Base-by-base conservation (phyloP, 2,797 vertebrate species). In the Pangasius macronema region DNA sequence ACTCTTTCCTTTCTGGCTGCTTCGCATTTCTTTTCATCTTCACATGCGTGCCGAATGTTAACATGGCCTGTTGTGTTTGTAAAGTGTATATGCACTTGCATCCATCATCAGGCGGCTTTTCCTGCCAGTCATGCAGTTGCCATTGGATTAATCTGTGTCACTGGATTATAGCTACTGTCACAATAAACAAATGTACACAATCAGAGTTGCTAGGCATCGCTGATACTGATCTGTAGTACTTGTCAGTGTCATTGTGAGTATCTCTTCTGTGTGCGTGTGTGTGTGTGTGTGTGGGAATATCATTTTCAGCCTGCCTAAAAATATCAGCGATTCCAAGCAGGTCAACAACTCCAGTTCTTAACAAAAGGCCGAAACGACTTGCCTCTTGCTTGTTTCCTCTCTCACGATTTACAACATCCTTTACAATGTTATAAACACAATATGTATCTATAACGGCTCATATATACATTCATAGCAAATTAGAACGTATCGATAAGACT, bases 151-250 rank as follows among this genome's bases (percentile, higher is more conserved):
- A 92, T 87, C 88, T 87, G 70, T 90, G 85, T 65, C 86, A 0
- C 24, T 36, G 61, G 86, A 59, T 84, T 82, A 79, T 73, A 79
- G 76, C 79, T 84, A 83, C 49, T 82, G 84, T 87, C 85, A 80
- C 61, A 80, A 90, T 72, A 91, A 92, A 91, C 90, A 90, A 63
- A 87, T 53, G 65, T 85, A 90, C 88, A 89, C 89, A 86, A 61
- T 61, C 84, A 63, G 16, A 85, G 90, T 92, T 92, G 91, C 92
- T 90, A 91, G 84, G 88, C 68, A 68, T 70, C 5, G 11, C 65
- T 46, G 55, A 65, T 65, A 75, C 36, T 13, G 36, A 65, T 46
- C 83, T 67, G 53, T 59, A 46, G 53, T 59, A 33, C 65, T 30
- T 73, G 24, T 85, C 72, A 46, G 36, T 73, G 53, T 22, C 57